Base-by-base conservation (phyloP, 2,797 vertebrate genomes). In the Catharus ustulatus region DNA sequence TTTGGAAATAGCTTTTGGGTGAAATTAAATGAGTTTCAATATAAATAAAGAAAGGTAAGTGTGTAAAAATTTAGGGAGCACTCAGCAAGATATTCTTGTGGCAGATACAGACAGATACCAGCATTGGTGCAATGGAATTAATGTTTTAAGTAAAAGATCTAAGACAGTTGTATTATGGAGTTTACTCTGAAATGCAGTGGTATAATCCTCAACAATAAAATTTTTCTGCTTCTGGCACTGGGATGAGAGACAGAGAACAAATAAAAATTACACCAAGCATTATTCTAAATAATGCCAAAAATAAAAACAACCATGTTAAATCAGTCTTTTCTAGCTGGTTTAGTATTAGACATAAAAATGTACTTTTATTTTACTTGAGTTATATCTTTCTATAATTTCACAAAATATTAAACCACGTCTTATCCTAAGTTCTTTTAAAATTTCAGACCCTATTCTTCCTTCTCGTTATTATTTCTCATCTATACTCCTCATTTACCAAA, bases 1-100 rank as follows among this genome's bases (percentile, higher is more conserved):
- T 97, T 95, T 97, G 38, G 71, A 97, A 97, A 94, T 55, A 93
- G 40, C 10, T 92, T 76, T 93, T n/a, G 4, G 4, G 93, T 94
- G 86, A 95, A 96, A 95, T 43, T 84, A 94, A 92, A 71, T 72
- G 38, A 96, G 64, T 94, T 95, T 21, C 58, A 88, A 57, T 64
- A 87, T 76, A 97, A 96, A 96, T 68, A 94, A 90, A 94, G 7
- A 63, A 81, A 82, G 23, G 2, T 54, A 42, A 95, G 87, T 20
- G 40, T 26, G 27, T 91, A 89, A 94, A 93, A 92, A 42, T 92
- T 90, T 59, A 96, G 78, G 45, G 32, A 10, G 58, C 24, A 93
- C 40, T 96, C 58, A 90, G 55, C 18, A 84, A 93, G 77, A 78
- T 90, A 89, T 58, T 90, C 46, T 34, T 92, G 64, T 87, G 86